Evolutionary conservation across 2,113 vertebrate species (phyloP), one percentile per base, ranked within the genome.

Genomic region (Ptychochromis oligacanthus): DNA sequence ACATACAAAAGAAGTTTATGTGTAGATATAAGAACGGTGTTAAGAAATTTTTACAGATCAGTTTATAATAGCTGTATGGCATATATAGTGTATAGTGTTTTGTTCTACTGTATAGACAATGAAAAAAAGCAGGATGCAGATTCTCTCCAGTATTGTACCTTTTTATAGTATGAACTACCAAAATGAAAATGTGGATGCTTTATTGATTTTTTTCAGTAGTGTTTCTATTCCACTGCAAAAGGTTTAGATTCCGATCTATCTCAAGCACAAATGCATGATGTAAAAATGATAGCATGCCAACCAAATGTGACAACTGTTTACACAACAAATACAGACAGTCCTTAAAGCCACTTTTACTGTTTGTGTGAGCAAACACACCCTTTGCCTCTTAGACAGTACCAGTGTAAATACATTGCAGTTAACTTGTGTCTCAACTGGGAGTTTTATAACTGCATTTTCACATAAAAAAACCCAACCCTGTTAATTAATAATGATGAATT

Each of bases 311-410:
- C 67, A 83, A 74, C 22, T 95, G 93, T 96, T 96, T 94, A 84
- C 94, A 77, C 57, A 81, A 7, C 93, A 96, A 96, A 96, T 87
- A 96, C 83, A 95, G 93, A 94, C 94, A 22, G 92, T 95, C 92
- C 92, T 94, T 95, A 95, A 95, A 93, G 89, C 92, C 93, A 96
- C 93, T 95, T 96, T 88, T 55, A 67, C 74, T 96, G 83, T 95
- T 95, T 95, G 94, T 84, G 82, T 89, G 84, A 87, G 94, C 88
- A 96, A 96, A 95, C 94, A 96, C 79, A 82, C 82, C 87, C 94
- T 96, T 96, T 96, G 95, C 93, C 93, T 93, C 89, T 90, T 52
- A 93, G 90, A 93, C 91, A 56, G 81, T 43, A 84, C 86, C 84
- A 92, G 17, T 67, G 28, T 82, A 74, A 79, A 80, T 56, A 72